Conservation (phyloP, 2,888 invertebrate genomes). For the Linyphia triangularis region DNA sequence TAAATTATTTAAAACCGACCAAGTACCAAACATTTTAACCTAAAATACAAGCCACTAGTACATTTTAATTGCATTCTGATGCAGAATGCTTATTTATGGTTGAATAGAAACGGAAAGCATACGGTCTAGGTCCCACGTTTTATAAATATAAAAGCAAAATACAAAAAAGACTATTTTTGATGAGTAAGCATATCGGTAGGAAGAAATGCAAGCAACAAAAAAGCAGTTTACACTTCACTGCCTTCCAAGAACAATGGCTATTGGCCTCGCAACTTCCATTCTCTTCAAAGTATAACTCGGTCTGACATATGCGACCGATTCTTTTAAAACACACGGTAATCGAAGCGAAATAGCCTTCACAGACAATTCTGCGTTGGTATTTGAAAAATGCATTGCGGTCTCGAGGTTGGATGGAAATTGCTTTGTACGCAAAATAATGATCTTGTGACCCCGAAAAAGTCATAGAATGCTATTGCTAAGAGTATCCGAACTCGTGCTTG, state of each 20-base stretch:
- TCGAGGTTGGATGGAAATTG: no score
- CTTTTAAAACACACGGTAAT: no score
- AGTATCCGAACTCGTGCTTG: no score
- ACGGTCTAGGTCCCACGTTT: background rate
- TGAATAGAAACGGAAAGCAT: background rate
- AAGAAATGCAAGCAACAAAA: slow-evolving; percentile 41
- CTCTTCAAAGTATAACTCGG: background rate
- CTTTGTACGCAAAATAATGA: no score
- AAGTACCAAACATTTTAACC: no score
- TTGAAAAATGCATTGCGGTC: background rate
- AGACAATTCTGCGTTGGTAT: background rate
- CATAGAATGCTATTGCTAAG: no score
- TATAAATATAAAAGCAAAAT: background rate
- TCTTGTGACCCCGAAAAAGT: no score
- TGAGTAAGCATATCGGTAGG: slow-evolving; percentile 2
- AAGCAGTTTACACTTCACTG: slow-evolving; percentile 34
- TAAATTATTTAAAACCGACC: no score
- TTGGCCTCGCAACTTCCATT: slow-evolving; percentile 19
- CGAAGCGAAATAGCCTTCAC: background rate
- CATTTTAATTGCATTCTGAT: no score
- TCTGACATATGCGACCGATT: background rate
- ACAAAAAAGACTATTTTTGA: background rate
- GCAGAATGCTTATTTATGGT: no score
- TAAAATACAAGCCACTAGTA: no score
- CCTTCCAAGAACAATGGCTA: slow-evolving; percentile 47